Base-by-base conservation (phyloP, 2,797 vertebrate species). In the Lycodopsis pacificus region DNA sequence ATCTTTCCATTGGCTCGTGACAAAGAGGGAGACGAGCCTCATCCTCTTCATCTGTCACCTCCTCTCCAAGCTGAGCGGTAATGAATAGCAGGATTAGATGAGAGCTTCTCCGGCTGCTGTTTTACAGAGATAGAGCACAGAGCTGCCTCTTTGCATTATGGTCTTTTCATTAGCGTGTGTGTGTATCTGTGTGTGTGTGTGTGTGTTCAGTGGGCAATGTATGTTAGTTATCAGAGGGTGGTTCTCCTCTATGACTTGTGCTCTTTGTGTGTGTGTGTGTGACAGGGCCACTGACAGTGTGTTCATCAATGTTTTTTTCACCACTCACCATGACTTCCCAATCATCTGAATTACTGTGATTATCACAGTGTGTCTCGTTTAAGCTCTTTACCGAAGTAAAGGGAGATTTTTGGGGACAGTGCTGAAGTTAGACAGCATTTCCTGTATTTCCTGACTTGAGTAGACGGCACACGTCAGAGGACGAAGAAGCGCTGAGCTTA, bases 41-140 rank as follows among this genome's bases (percentile, higher is more conserved):
- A 8, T 65, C 70, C 61, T 77, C 77, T 77, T 69, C 59, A 66
- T 80, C 71, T 77, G 75, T 79, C 79, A 36, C 80, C 64, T 77
- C 42, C 65, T 83, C 73, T 81, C 36, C n/a, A 30, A 38, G 69
- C 71, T 32, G 69, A 81, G 68, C 13, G 51, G 46, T 77, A 69
- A 84, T 87, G 73, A 89, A 83, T 65, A 67, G 81, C 73, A 40
- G 85, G 77, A 76, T 90, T 85, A 82, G 69, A 86, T 25, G 71
- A 75, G 58, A 62, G 68, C 67, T 32, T 68, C 40, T 59, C 44
- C 42, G 67, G 40, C 84, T 84, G 79, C 83, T 92, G 87, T 71
- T 83, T 82, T 54, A 58, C 73, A 51, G 63, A 87, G 73, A 88
- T 76, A 73, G 44, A 81, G 79, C 79, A 32, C 73, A 51, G 68